A percentile compares a stretch with the other conserved stretches of the same genome.
Conservation (phyloP, 1,140 invertebrate species). For the Drosophila obscura region DNA sequence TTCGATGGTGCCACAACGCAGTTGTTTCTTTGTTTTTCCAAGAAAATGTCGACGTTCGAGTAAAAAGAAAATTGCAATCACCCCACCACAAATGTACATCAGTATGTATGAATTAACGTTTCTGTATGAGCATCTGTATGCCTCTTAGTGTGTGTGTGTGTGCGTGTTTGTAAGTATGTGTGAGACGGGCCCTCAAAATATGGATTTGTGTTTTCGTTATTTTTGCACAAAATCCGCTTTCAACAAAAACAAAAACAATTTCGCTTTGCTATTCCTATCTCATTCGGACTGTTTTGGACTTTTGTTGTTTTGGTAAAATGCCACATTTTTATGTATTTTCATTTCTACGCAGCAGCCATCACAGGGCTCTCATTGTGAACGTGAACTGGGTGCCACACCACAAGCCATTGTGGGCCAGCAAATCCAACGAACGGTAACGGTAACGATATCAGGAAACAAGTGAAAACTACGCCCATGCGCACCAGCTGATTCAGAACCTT, state of each 20-base stretch:
- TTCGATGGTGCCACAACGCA: constrained; percentile 45
- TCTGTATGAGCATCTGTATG: background rate
- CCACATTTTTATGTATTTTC: constrained; percentile 66
- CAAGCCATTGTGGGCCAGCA: too few species aligned
- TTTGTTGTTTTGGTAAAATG: constrained; percentile 70
- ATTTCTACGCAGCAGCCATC: constrained; percentile 38
- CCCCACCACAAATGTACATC: too few species aligned
- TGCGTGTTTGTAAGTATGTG: constrained; percentile 23
- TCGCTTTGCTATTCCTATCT: constrained; percentile 20
- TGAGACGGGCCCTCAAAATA: constrained; percentile 53
- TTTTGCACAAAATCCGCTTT: background rate
- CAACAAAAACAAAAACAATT: constrained; percentile 15
- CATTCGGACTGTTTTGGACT: constrained; percentile 39
- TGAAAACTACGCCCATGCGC: constrained; percentile 38
- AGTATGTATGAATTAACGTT: background rate
- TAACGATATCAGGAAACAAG: too few species aligned
- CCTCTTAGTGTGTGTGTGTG: background rate
- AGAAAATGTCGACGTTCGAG: too few species aligned
- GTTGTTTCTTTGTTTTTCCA: constrained; percentile 37
- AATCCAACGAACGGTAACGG: too few species aligned
- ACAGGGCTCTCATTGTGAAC: background rate
- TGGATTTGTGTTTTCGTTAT: constrained; percentile 34
- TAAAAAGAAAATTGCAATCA: constrained; percentile 10
- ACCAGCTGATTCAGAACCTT: constrained; percentile 43
- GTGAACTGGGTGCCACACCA: too few species aligned